These are phyloP conservation scores for Scolopax bukidnonensis DNA, from an alignment of 2,797 vertebrate genomes.

Conservation along the genomic window DNA sequence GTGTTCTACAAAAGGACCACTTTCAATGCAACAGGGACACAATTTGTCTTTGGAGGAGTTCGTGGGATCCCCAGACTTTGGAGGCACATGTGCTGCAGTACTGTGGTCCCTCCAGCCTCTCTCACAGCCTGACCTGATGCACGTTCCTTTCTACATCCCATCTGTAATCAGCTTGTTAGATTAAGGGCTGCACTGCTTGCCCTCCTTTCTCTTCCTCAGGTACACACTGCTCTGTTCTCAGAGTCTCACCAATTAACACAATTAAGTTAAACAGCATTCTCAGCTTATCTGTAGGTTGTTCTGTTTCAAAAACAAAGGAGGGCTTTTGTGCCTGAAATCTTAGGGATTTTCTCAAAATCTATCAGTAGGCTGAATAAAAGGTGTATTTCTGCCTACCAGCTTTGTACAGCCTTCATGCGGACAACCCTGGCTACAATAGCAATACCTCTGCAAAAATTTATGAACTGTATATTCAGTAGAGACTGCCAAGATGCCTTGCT, in stretches of 20 bases:
- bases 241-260: not conserved
- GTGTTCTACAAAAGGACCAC: not conserved
- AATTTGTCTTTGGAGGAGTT: not conserved
- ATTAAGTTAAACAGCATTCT: not conserved
- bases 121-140: not conserved
- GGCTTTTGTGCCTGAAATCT: not conserved
- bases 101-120: not conserved
- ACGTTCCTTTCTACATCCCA: not conserved
- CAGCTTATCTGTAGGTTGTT: not conserved
- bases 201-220: not conserved
- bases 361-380: not conserved
- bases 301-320: not conserved
- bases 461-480: not conserved
- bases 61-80: not conserved
- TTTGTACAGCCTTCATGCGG: not conserved
- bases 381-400: not conserved
- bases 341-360: not conserved
- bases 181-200: not conserved
- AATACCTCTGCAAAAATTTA: not conserved
- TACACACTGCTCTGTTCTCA: not conserved
- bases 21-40: not conserved
- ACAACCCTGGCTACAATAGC: not conserved
- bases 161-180: accelerated
- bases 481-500: conserved; percentile 3
- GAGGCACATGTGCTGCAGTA: not conserved